A percentile compares a stretch with the other conserved stretches of the same genome.
These are phyloP conservation scores for Bubalus kerabau DNA, from an alignment of 2,113 vertebrate genomes.

Conservation along the genomic window DNA sequence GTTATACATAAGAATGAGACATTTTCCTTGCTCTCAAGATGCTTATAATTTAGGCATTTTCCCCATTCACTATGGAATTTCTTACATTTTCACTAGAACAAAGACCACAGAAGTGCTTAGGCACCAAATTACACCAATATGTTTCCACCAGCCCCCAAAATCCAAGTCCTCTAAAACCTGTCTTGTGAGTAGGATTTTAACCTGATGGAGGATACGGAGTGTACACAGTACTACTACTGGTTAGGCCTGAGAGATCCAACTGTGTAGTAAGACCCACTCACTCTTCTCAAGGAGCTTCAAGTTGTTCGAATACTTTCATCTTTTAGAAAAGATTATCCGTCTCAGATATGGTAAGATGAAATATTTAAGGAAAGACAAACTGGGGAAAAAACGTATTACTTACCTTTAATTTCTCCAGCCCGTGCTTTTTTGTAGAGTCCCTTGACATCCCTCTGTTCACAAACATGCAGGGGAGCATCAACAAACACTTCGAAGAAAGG, in stretches of 20 bases:
- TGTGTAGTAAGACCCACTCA: not conserved
- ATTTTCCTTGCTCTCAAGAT: not conserved
- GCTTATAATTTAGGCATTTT: not conserved
- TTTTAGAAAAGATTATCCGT: not conserved
- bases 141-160: no score
- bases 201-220: not conserved
- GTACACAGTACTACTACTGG: not conserved
- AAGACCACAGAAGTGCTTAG: not conserved
- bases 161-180: not conserved
- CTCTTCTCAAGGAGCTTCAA: not conserved
- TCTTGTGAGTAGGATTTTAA: not conserved
- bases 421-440: constrained; percentile 97
- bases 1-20: not conserved
- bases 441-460: constrained; percentile 97
- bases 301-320: not conserved
- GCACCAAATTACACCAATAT: no score
- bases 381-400: not conserved
- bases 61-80: not conserved
- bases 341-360: not conserved
- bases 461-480: constrained; percentile 95
- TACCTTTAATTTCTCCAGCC: constrained; percentile 98
- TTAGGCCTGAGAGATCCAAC: not conserved
- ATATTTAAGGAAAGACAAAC: not conserved
- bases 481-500: constrained; percentile 99
- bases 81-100: not conserved